Percentiles rank a stretch among this genome's conserved stretches.
Conservation (phyloP, 2,888 invertebrate genomes). For the Ochropleura leucogaster region DNA sequence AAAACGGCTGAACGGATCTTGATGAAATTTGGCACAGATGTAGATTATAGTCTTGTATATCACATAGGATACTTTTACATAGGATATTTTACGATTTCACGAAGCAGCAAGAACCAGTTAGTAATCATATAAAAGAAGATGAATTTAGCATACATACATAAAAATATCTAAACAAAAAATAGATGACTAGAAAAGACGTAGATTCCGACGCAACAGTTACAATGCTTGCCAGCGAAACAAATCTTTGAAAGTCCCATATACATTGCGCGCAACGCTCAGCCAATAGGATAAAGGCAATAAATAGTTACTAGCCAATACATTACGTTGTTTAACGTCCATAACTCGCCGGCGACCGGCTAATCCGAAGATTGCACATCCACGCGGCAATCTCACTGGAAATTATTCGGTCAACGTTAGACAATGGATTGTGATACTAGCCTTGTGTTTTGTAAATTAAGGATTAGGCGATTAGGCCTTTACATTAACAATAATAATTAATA, state of each 20-base stretch:
- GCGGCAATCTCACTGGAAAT: slow-evolving; percentile 61
- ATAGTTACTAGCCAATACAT: slow-evolving; percentile 63
- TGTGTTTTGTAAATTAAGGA: slow-evolving; percentile 32
- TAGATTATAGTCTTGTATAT: too few relatives aligned
- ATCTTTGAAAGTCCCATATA: slow-evolving; percentile 48
- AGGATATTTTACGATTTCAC: too few relatives aligned
- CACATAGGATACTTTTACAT: too few relatives aligned
- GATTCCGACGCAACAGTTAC: slow-evolving; percentile 46
- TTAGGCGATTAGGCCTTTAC: background rate
- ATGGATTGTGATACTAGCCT: slow-evolving; percentile 39
- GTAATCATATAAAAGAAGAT: background rate
- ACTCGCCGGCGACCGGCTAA: slow-evolving; percentile 63
- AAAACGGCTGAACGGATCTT: too few relatives aligned
- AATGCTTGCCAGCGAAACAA: slow-evolving; percentile 55
- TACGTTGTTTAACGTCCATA: slow-evolving; percentile 63
- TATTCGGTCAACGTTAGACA: slow-evolving; percentile 51
- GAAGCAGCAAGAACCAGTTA: too few relatives aligned
- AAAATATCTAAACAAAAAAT: background rate
- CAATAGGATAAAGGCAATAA: slow-evolving; percentile 64
- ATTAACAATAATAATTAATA: too few relatives aligned
- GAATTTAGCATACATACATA: background rate
- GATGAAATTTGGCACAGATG: too few relatives aligned
- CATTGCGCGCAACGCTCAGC: slow-evolving; percentile 48
- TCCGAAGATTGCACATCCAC: slow-evolving; percentile 63
- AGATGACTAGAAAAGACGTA: slow-evolving; percentile 11